A percentile compares a stretch with the other conserved stretches of the same genome.
These are phyloP conservation scores for Aphelenchoides avenae DNA, from an alignment of 1,140 invertebrate species.

Conservation along the genomic window DNA sequence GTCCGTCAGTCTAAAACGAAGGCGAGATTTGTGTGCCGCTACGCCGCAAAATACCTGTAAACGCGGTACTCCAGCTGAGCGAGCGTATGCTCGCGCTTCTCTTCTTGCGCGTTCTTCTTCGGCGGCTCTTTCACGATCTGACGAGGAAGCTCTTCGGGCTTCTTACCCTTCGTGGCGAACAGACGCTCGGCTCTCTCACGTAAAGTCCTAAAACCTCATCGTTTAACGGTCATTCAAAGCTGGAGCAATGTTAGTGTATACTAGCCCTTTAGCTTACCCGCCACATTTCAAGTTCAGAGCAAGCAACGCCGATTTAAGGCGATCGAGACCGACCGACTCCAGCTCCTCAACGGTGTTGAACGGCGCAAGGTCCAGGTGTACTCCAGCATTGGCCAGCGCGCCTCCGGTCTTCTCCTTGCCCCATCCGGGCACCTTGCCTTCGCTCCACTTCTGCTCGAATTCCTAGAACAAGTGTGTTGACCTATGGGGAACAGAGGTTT, in stretches of 20 bases:
- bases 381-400: constrained; percentile 81
- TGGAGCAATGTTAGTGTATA: neutral
- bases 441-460: constrained; percentile 81
- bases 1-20: constrained; percentile 43
- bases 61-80: constrained; percentile 45
- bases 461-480: constrained; percentile 65
- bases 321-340: constrained; percentile 84
- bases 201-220: constrained; percentile 68
- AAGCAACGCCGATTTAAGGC: constrained; percentile 92
- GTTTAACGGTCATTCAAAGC: constrained; percentile 4
- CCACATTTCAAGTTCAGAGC: constrained; percentile 97
- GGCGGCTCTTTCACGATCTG: constrained; percentile 76
- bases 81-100: constrained; percentile 62
- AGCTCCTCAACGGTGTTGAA: constrained; percentile 94
- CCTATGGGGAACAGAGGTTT: neutral
- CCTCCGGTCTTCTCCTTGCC: constrained; percentile 85
- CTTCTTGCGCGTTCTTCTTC: constrained; percentile 65
- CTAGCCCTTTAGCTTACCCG: constrained; percentile 65
- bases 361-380: constrained; percentile 89
- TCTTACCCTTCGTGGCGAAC: constrained; percentile 81
- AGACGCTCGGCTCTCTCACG: constrained; percentile 92
- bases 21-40: neutral
- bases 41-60: constrained; percentile 10
- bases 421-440: constrained; percentile 86
- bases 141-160: constrained; percentile 76